Evolutionary conservation across 2,113 vertebrate species (phyloP), one percentile per base, ranked within the genome.

Genomic region (Eretmochelys imbricata): DNA sequence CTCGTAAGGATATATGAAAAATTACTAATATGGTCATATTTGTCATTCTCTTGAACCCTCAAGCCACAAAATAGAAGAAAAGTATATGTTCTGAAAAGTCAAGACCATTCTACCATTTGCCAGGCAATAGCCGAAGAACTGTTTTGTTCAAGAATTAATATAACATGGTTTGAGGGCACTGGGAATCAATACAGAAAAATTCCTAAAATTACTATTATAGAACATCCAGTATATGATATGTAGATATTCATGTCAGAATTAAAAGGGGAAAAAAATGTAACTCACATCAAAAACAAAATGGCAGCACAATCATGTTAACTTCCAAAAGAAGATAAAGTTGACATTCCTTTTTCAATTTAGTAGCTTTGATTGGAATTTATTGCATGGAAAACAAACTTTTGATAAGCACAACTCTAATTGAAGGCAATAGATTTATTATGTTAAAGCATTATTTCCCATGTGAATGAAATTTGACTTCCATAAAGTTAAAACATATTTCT

Each of bases 271-370:
- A 59, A 51, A 51, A 51, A 50, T 89, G 82, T 91, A 84, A 65
- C 95, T 96, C 92, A 93, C 59, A 94, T n/a, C 89, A 1, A 1
- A 88, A 95, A 91, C 84, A 90, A 94, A 96, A 79, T 54, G n/a
- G 54, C 92, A 90, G n/a, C 88, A 69, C 86, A 83, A 69, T 94
- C 91, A 84, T 95, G 82, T 93, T 95, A 85, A 93, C 94, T 95
- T 97, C 95, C 94, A n/a, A 38, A 69, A 89, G 93, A 97, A 95
- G 96, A 96, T 96, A 96, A 96, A 38, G 82, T 80, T 94, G 89
- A 84, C 93, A 49, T 90, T 91, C 91, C 90, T 90, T 94, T 95
- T 97, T 97, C 88, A 93, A 8, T 91, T 80, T 82, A 89, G 84
- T 89, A 90, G 81, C 84, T 76, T 88, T 93, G 72, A 95, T 4